These are phyloP conservation scores for Brachylomia viminalis DNA, from an alignment of 2,888 invertebrate species.

Conservation along the genomic window DNA sequence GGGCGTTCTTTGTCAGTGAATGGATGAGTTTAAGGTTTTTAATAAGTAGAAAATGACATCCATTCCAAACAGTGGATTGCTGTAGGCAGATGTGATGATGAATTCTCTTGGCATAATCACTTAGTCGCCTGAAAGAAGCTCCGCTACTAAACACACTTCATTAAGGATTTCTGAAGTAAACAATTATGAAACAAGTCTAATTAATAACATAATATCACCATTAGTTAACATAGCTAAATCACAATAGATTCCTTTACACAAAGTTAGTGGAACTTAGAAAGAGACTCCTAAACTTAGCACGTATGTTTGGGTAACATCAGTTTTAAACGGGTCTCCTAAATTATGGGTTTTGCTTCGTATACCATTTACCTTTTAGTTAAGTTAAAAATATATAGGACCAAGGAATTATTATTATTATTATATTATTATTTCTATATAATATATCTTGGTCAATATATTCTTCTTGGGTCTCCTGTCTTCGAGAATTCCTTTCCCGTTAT, in stretches of 20 bases:
- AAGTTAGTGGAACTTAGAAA: conserved; percentile 11
- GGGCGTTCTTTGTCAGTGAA: too few species aligned
- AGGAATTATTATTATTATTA: too few species aligned
- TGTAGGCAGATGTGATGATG: neutral
- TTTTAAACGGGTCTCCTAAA: neutral
- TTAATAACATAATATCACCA: neutral
- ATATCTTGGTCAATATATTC: too few species aligned
- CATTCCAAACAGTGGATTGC: neutral
- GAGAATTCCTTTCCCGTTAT: too few species aligned
- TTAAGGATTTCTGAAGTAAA: neutral
- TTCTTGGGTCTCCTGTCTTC: too few species aligned
- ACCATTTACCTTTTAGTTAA: neutral
- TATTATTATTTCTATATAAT: too few species aligned
- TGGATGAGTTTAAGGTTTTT: too few species aligned
- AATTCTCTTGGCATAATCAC: neutral
- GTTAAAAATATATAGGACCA: neutral
- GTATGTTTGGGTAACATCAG: conserved; percentile 17
- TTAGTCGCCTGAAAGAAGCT: neutral
- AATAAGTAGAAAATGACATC: neutral
- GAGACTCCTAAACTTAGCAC: conserved; percentile 10
- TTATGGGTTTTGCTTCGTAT: conserved; percentile 11
- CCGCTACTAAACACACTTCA: neutral
- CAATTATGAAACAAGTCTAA: neutral
- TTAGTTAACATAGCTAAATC: conserved; percentile 1
- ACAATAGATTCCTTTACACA: conserved; percentile 4